Base-by-base conservation (phyloP, 1,140 invertebrate genomes). In the Piezodorus guildinii region DNA sequence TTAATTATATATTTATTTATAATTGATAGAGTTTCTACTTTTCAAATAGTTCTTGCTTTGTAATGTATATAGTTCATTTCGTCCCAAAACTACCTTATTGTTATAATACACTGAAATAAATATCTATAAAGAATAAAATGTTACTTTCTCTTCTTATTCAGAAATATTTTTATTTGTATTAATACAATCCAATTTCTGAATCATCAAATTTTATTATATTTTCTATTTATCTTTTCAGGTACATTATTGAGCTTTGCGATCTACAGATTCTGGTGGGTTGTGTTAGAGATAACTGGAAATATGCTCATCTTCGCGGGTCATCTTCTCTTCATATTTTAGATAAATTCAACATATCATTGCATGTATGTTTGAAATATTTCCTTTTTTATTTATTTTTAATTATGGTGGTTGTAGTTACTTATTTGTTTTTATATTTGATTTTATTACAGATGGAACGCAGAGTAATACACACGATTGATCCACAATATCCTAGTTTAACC, bases 251-350 rank as follows among this genome's bases (percentile, higher is more conserved):
- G 71, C 76, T 96, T 34, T 86, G 84, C 19, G 90, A 94, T 71
- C 76, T 95, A 63, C 92, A 96, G 76, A 84, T 97, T 27, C 74
- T 97, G 59, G 86, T 94, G 34, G 91, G 90, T 1, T 85, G 85
- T 71, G 86, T 87, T 3, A 85, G 86, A 68, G 92, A 95, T 69
- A 91, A 93, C 74, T 94, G 91, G 88, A 86, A 87, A 69, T 87
- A 90, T 71, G 89, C 90, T 0, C 85, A 91, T 71, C 81, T 85
- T 3, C 85, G 89, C 73, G 86, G 86, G 14, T 87, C 85, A 12
- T 91, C 90, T 0, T 85, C 81, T 23, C 77, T 95, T 65, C 93
- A 97, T 71, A 80, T 96, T 14, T 74, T 97, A 19, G 92, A 97
- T 72, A 81, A 89, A 69, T 96, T 96, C 72, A 94, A 86, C 70